These are phyloP conservation scores for Zaprionus bogoriensis DNA, from an alignment of 2,888 invertebrate genomes.

Conservation along the genomic window DNA sequence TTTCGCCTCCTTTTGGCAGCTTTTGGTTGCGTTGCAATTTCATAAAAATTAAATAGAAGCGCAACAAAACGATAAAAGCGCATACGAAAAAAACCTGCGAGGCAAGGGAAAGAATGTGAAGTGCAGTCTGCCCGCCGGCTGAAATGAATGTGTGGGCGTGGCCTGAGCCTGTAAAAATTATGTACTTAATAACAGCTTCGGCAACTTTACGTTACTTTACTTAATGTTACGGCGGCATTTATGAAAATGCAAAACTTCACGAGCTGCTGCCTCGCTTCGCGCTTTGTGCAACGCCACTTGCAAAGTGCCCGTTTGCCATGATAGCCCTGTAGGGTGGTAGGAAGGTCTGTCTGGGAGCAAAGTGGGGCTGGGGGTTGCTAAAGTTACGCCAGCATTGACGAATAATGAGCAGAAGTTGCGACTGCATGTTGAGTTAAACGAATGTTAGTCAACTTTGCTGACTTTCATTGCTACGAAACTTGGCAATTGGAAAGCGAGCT, in stretches of 20 bases:
- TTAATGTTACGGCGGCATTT: constrained; percentile 72
- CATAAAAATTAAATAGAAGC: constrained; percentile 77
- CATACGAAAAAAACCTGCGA: too few relatives aligned
- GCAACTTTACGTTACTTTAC: constrained; percentile 67
- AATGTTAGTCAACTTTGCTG: constrained; percentile 34
- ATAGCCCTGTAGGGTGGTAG: constrained; percentile 14
- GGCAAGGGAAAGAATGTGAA: neutral
- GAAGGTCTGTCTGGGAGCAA: too few relatives aligned
- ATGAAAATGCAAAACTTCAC: constrained; percentile 71
- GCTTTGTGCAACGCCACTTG: constrained; percentile 61
- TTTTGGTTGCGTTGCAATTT: constrained; percentile 74
- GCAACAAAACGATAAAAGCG: constrained; percentile 41
- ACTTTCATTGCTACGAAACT: constrained; percentile 27
- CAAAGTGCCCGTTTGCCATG: constrained; percentile 48
- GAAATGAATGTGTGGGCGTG: constrained; percentile 26
- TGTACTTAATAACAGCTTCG: constrained; percentile 75
- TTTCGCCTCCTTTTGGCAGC: constrained; percentile 69
- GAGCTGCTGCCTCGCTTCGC: constrained; percentile 8
- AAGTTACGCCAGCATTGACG: too few relatives aligned
- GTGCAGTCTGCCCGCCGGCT: neutral
- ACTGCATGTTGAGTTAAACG: constrained; percentile 39
- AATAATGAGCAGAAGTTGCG: constrained; percentile 37
- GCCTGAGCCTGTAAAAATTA: constrained; percentile 54
- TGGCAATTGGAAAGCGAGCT: neutral
- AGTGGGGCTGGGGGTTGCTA: too few relatives aligned